These are phyloP conservation scores for Crotophaga sulcirostris DNA, from an alignment of 2,113 vertebrate species.

Conservation along the genomic window DNA sequence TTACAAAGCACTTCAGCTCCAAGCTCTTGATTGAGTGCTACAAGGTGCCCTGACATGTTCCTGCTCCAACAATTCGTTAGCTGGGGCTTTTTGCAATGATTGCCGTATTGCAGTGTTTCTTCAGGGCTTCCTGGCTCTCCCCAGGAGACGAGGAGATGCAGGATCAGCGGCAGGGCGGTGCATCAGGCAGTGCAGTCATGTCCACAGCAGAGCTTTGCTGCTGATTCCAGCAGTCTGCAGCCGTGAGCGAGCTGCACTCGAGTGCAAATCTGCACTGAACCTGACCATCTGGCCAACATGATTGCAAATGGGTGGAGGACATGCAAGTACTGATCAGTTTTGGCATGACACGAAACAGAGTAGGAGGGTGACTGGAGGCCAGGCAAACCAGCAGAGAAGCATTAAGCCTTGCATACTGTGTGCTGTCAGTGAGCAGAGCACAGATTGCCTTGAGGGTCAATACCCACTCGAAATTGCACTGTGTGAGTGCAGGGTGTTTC, in stretches of 20 bases:
- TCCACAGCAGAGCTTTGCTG: background rate
- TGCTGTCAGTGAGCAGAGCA: background rate
- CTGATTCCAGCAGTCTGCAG: background rate
- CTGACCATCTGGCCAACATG: background rate
- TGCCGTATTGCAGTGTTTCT: background rate
- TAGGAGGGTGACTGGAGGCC: background rate
- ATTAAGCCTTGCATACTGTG: rapidly evolving
- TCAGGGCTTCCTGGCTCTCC: background rate
- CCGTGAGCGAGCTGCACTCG: background rate
- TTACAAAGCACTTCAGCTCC: background rate
- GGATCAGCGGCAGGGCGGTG: background rate
- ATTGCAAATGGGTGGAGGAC: background rate
- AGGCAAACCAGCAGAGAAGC: background rate
- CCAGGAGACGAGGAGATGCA: background rate
- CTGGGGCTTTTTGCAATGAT: background rate
- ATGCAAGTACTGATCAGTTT: constrained; percentile 13
- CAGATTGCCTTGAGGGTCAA: rapidly evolving
- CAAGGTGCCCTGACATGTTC: background rate
- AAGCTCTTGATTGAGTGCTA: background rate
- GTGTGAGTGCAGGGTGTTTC: background rate
- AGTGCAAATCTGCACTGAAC: background rate
- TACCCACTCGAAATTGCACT: background rate
- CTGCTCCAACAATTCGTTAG: background rate
- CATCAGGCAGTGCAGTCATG: background rate
- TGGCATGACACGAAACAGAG: background rate